Evolutionary conservation across 2,888 invertebrate species (phyloP).

Genomic region (Cheilosia grossa): DNA sequence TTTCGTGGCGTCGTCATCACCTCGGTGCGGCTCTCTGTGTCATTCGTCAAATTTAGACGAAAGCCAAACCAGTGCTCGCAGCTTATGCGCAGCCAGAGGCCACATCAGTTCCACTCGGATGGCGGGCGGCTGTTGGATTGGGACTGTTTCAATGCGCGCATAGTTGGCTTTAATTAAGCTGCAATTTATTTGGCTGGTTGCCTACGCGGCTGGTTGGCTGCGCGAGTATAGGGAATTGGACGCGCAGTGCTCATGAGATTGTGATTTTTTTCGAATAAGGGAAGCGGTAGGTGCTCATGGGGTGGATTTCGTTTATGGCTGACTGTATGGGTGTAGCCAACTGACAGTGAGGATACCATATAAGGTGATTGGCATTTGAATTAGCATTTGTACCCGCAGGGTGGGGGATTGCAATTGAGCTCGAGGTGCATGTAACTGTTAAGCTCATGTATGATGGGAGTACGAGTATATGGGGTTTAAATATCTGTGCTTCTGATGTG

Average conservation of each 20-base stretch:
- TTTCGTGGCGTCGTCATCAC: constrained; percentile 50
- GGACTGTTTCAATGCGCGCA: constrained; percentile 39
- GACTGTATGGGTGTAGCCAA: constrained; percentile 52
- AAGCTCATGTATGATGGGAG: neutral
- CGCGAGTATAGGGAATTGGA: constrained; percentile 37
- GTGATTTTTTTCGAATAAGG: neutral
- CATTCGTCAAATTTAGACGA: constrained; percentile 65
- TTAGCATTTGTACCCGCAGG: constrained; percentile 46
- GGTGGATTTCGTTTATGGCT: neutral
- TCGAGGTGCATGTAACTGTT: neutral
- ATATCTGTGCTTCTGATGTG: no score
- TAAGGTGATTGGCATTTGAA: constrained; percentile 63
- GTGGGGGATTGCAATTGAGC: constrained; percentile 21
- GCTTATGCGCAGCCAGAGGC: constrained; percentile 44
- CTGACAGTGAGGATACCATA: constrained; percentile 57
- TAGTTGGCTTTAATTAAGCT: constrained; percentile 64
- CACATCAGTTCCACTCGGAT: constrained; percentile 56
- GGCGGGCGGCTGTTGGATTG: constrained; percentile 39
- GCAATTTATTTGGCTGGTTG: constrained; percentile 73
- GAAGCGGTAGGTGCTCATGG: neutral
- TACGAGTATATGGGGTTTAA: neutral
- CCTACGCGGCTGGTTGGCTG: constrained; percentile 18
- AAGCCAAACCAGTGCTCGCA: constrained; percentile 29
- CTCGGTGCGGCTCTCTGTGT: constrained; percentile 16
- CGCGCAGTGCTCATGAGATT: constrained; percentile 17